A percentile compares a stretch with the other conserved stretches of the same genome.
These are phyloP conservation scores for Camptogramma bilineatum DNA, from an alignment of 2,888 invertebrate genomes.

Conservation along the genomic window DNA sequence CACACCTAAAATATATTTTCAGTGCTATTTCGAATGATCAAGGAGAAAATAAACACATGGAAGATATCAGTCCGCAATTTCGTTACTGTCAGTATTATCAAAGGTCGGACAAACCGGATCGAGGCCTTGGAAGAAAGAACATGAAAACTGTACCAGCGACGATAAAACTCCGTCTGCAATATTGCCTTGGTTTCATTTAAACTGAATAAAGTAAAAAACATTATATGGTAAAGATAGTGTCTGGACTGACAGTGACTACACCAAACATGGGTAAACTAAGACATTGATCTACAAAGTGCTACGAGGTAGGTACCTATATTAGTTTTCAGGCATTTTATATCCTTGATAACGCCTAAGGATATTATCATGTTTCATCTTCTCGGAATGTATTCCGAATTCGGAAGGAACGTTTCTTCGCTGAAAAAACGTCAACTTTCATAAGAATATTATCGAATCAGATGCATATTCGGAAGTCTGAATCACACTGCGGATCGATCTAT, in stretches of 20 bases:
- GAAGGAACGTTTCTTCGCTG: too few species aligned
- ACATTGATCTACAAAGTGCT: too few species aligned
- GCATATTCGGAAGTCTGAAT: too few species aligned
- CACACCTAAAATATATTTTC: not conserved
- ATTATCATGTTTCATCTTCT: too few species aligned
- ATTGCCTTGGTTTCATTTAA: constrained; percentile 19
- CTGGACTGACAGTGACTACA: not conserved
- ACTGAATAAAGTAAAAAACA: constrained; percentile 1
- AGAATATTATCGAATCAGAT: too few species aligned
- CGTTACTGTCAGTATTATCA: constrained; percentile 19
- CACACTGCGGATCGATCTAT: too few species aligned
- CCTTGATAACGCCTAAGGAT: too few species aligned
- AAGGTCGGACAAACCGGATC: constrained; percentile 40
- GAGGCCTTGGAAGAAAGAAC: constrained; percentile 30
- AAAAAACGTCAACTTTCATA: too few species aligned
- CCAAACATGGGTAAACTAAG: not conserved
- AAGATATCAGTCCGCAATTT: constrained; percentile 18
- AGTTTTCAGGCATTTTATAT: too few species aligned
- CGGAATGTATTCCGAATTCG: too few species aligned
- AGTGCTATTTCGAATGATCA: not conserved
- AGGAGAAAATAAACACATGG: constrained; percentile 25
- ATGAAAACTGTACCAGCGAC: constrained; percentile 20
- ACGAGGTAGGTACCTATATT: too few species aligned
- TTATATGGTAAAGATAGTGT: not conserved
- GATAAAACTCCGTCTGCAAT: constrained; percentile 15